Evolutionary conservation across 2,888 invertebrate genomes (phyloP).

Genomic region (Dascillus cervinus): DNA sequence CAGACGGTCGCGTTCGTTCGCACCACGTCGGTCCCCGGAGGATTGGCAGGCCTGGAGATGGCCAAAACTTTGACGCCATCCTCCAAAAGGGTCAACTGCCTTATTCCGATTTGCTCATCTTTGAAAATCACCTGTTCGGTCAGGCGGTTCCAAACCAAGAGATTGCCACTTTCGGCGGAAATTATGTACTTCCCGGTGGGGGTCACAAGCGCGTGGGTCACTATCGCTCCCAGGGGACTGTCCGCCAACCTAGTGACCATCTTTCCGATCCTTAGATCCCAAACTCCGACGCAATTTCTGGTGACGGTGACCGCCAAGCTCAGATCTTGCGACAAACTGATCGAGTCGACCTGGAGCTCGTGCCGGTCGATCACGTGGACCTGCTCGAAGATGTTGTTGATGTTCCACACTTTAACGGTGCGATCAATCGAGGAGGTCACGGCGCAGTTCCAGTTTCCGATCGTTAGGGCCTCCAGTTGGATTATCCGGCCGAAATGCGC

Average conservation of each 20-base stretch:
- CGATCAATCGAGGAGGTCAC: slow-evolving; percentile 97
- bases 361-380: slow-evolving; percentile 93
- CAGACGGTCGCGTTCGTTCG: slow-evolving; percentile 59
- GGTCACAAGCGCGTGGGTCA: slow-evolving; percentile 86
- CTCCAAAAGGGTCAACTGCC: slow-evolving; percentile 67
- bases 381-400: slow-evolving; percentile 97
- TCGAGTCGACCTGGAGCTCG: slow-evolving; percentile 88
- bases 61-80: slow-evolving; percentile 67
- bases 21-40: slow-evolving; percentile 56
- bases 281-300: slow-evolving; percentile 89
- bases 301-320: slow-evolving; percentile 88
- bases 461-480: slow-evolving; percentile 77
- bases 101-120: slow-evolving; percentile 74
- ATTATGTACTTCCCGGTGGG: slow-evolving; percentile 76
- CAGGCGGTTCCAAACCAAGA: slow-evolving; percentile 80
- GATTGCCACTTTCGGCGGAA: slow-evolving; percentile 86
- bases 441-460: slow-evolving; percentile 87
- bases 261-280: slow-evolving; percentile 82
- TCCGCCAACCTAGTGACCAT: slow-evolving; percentile 83
- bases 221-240: slow-evolving; percentile 87
- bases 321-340: slow-evolving; percentile 72
- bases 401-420: slow-evolving; percentile 98
- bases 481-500: slow-evolving; percentile 97
- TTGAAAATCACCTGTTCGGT: slow-evolving; percentile 70
- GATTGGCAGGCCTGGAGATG: slow-evolving; percentile 60